Base-by-base conservation (phyloP, 2,888 invertebrate species). In the Antheraea yamamai region DNA sequence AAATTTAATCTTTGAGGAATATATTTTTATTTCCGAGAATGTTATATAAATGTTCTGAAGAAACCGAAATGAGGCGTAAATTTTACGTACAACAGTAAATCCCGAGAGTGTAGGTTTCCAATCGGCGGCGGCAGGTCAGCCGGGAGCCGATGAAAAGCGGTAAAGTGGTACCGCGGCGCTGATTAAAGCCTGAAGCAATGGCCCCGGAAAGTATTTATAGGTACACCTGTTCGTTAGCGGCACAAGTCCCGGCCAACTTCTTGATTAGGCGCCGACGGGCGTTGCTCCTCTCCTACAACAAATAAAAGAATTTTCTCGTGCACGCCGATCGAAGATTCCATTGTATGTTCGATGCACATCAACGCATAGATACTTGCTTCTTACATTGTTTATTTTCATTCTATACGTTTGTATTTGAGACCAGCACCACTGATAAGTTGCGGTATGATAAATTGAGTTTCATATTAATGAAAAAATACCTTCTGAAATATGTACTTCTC, bases 121-220 rank as follows among this genome's bases (percentile, higher is more conserved):
- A 94, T 94, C 92, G 92, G 87, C 88, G 85, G 83, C 87, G 84
- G 87, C 88, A 84, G 94, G 94, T 93, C 93, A 93, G 92, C 83
- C 85, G 90, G 87, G 91, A 93, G 93, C 92, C 93, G 92, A 94
- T 94, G 93, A 92, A 94, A 92, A 92, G 91, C 91, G 92, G 93
- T 93, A 93, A 93, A 94, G 91, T 92, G 93, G 91, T 92, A 89
- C 91, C 89, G 90, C 85, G 88, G 91, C 87, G 92, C 93, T 95
- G 94, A 95, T 95, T 95, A 95, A 95, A 94, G 93, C 94, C 94
- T 91, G 91, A 85, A 94, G 94, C 94, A 94, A 94, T 94, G 92
- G 91, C 92, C 91, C 87, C 91, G 92, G 91, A 92, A 93, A 94
- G 93, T 94, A 94, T 94, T 94, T 94, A 94, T 94, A 93, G 93